A percentile compares a stretch with the other conserved stretches of the same genome.
Conservation (phyloP, 2,113 vertebrate species). For the Dipodomys stephensi region DNA sequence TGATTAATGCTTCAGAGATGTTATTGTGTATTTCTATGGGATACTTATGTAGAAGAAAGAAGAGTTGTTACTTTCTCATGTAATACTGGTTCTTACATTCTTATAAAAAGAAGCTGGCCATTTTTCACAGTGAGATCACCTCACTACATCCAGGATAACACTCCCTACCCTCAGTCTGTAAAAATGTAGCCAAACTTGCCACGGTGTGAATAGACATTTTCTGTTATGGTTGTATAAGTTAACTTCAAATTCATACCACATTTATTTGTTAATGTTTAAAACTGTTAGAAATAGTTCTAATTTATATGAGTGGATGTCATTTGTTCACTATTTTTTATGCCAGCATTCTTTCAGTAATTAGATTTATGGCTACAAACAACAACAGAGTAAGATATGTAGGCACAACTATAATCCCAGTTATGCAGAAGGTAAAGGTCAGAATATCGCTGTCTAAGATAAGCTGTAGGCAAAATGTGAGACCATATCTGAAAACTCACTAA, state of each 20-base stretch:
- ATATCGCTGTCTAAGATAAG: no score
- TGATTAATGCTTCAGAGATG: not conserved
- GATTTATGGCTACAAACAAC: not conserved
- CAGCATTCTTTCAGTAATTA: not conserved
- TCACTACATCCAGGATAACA: not conserved
- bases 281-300: not conserved
- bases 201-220: not conserved
- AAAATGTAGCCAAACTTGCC: not conserved
- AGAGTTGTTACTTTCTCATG: not conserved
- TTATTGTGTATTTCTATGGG: not conserved
- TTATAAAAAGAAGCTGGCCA: not conserved
- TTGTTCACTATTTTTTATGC: not conserved
- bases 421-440: no score
- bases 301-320: not conserved
- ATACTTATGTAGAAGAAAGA: not conserved
- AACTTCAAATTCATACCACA: not conserved
- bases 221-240: not conserved
- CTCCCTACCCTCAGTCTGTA: not conserved
- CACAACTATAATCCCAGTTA: no score
- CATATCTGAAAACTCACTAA: no score
- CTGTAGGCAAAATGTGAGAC: no score
- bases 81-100: not conserved
- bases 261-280: not conserved
- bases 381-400: not conserved
- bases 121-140: not conserved